Evolutionary conservation across 2,888 invertebrate species (phyloP).

Genomic region (Poecilobothrus nobilitatus): DNA sequence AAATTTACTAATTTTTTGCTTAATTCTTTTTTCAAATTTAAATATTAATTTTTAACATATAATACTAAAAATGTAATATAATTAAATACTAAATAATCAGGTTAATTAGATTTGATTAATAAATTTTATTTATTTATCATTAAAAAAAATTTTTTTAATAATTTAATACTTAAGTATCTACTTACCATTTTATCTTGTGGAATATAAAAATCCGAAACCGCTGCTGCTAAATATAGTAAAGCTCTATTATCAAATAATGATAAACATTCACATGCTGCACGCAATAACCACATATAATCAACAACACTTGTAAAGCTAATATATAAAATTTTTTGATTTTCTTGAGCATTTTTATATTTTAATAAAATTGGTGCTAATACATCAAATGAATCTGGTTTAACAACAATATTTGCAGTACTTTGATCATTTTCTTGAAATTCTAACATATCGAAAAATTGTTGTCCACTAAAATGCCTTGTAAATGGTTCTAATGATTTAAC

Average conservation of each 20-base stretch:
- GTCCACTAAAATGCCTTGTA: conserved; percentile 73
- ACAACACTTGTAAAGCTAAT: conserved; percentile 76
- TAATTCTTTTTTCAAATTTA: no score
- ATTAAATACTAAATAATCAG: no score
- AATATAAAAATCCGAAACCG: conserved; percentile 98
- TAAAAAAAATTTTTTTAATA: no score
- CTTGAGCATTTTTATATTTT: conserved; percentile 72
- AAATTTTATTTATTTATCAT: no score
- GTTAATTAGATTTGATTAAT: no score
- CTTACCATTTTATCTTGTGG: conserved; percentile 83
- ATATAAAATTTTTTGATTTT: conserved; percentile 62
- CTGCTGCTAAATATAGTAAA: conserved; percentile 91
- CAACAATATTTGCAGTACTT: conserved; percentile 46
- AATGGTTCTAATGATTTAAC: conserved; percentile 86
- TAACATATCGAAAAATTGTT: conserved; percentile 71
- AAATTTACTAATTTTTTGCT: no score
- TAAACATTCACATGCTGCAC: conserved; percentile 72
- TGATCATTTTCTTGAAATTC: conserved; percentile 53
- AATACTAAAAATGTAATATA: no score
- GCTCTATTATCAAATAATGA: conserved; percentile 58
- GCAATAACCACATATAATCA: conserved; percentile 86
- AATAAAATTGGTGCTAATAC: conserved; percentile 61
- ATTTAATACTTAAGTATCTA: conserved; percentile 10
- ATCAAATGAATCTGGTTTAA: conserved; percentile 64
- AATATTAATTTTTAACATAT: no score